These are phyloP conservation scores for Monochamus alternatus DNA, from an alignment of 2,888 invertebrate genomes.

Conservation along the genomic window DNA sequence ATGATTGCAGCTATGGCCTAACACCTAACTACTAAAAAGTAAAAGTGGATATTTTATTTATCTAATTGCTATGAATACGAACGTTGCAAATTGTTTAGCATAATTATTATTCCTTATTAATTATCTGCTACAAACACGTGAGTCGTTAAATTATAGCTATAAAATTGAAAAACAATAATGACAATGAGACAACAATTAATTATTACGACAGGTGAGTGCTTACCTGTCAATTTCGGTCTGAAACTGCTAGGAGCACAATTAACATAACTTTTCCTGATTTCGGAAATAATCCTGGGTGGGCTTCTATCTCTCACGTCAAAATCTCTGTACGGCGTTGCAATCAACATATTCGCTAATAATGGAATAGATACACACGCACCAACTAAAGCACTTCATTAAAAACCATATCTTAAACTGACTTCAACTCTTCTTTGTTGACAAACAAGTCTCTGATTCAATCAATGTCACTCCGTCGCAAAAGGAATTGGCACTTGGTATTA, in stretches of 20 bases:
- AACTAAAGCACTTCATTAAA: conserved; percentile 19
- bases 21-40: no score
- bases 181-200: conserved; percentile 1
- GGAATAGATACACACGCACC: conserved; percentile 19
- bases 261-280: conserved; percentile 63
- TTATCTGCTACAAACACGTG: not conserved
- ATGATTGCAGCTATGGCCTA: no score
- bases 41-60: no score
- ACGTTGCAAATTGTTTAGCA: not conserved
- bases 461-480: conserved; percentile 45
- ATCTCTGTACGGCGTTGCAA: conserved; percentile 62
- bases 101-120: not conserved
- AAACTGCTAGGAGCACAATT: conserved; percentile 59
- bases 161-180: not conserved
- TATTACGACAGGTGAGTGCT: conserved; percentile 14
- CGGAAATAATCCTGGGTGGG: conserved; percentile 68
- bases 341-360: conserved; percentile 57
- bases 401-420: conserved; percentile 14
- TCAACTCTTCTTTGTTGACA: not conserved
- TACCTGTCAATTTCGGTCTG: conserved; percentile 66
- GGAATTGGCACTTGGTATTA: conserved; percentile 35
- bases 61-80: no score
- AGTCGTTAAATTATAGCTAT: not conserved
- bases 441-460: conserved; percentile 15
- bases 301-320: conserved; percentile 59